These are phyloP conservation scores for Micronisus gabar DNA, from an alignment of 2,113 vertebrate genomes.

Conservation along the genomic window DNA sequence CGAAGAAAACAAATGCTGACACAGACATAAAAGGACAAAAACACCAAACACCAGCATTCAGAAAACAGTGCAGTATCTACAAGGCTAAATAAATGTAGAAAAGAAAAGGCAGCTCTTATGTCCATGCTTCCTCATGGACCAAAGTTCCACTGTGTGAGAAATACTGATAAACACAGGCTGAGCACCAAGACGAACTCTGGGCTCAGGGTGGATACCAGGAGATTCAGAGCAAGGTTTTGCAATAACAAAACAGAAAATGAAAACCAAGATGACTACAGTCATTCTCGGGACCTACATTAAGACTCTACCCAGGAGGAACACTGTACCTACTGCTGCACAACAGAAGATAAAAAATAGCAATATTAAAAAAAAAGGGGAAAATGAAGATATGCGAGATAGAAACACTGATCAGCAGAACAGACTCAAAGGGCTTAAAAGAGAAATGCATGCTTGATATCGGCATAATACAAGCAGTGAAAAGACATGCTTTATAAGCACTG, in stretches of 20 bases:
- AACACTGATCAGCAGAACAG: background rate
- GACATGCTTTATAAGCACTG: background rate
- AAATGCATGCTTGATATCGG: rapidly evolving
- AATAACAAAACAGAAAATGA: background rate
- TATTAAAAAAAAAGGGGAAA: background rate
- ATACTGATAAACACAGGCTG: background rate
- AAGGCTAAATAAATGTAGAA: background rate
- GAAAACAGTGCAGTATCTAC: background rate
- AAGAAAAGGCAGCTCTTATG: background rate
- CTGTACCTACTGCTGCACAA: background rate
- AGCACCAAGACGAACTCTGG: background rate
- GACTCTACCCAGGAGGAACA: background rate
- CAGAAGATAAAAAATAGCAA: rapidly evolving
- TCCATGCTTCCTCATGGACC: background rate
- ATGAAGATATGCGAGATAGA: rapidly evolving
- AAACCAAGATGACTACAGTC: background rate
- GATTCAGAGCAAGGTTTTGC: background rate
- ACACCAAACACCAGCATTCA: background rate
- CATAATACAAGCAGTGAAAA: background rate
- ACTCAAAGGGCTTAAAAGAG: background rate
- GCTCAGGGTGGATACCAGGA: rapidly evolving
- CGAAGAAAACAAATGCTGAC: constrained; percentile 1
- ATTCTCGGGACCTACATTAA: background rate
- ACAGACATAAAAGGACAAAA: background rate
- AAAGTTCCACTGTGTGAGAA: background rate